A percentile compares a stretch with the other conserved stretches of the same genome.
phyloP scores from a whole-genome alignment of 2,888 invertebrate species.

The Shargacucullia verbasci region DNA sequence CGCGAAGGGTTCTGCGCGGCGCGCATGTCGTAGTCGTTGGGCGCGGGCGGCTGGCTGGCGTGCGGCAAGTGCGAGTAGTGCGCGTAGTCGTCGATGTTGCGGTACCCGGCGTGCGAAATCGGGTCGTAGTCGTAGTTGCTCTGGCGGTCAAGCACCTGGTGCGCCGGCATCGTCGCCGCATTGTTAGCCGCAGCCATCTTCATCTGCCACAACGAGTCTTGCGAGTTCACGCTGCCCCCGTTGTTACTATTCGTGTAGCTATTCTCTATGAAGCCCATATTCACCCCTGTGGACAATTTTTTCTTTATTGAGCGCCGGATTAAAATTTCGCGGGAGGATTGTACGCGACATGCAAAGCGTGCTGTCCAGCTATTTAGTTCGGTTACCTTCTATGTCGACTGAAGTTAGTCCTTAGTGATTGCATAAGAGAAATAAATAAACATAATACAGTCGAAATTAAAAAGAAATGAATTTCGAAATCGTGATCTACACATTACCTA shows the following conservation, averaged over 20 bases:
- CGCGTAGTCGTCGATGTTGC: slow-evolving; percentile 94
- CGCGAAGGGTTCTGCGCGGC: slow-evolving; percentile 95
- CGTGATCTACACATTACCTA: slow-evolving; percentile 14
- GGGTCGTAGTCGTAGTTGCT: slow-evolving; percentile 93
- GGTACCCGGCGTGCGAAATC: slow-evolving; percentile 94
- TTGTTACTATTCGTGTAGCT: slow-evolving; percentile 98
- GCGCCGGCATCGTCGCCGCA: slow-evolving; percentile 88
- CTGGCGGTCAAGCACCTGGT: slow-evolving; percentile 90
- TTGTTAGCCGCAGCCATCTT: slow-evolving; percentile 95
- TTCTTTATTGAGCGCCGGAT: slow-evolving; percentile 8
- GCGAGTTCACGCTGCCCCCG: slow-evolving; percentile 98
- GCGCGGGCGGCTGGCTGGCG: slow-evolving; percentile 56
- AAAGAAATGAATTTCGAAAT: slow-evolving; percentile 42
- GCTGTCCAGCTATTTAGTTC: slow-evolving; percentile 31
- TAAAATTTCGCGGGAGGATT: neutral
- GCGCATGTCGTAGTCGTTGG: slow-evolving; percentile 90
- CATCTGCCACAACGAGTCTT: slow-evolving; percentile 98
- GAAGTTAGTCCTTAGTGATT: slow-evolving; percentile 72
- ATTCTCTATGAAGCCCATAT: slow-evolving; percentile 97
- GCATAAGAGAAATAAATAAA: slow-evolving; percentile 67
- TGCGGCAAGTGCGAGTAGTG: slow-evolving; percentile 94
- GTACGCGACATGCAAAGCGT: slow-evolving; percentile 50
- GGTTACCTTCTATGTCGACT: slow-evolving; percentile 71
- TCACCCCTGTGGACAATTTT: slow-evolving; percentile 88
- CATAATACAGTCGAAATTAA: slow-evolving; percentile 51